A percentile compares a stretch with the other conserved stretches of the same genome.
Evolutionary conservation across 2,888 invertebrate genomes (phyloP).

Genomic region (Caenorhabditis sp.): DNA sequence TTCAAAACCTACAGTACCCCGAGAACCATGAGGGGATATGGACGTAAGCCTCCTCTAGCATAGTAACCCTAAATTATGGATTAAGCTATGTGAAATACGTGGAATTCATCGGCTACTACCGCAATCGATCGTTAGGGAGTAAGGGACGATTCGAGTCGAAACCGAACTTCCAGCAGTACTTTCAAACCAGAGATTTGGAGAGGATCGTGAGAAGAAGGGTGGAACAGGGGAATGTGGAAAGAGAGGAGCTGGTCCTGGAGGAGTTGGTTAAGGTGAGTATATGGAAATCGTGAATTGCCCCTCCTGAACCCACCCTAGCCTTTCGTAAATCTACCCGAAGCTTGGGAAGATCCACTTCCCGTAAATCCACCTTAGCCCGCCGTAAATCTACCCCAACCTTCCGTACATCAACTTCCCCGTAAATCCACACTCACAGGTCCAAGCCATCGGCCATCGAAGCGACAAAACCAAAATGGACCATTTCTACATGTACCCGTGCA

Average conservation of each 20-base stretch:
- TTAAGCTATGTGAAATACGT: neutral
- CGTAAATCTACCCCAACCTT: too few species aligned
- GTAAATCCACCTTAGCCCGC: too few species aligned
- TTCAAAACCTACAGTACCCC: neutral
- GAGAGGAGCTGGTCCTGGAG: neutral
- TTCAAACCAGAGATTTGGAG: constrained; percentile 7
- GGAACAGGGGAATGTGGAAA: neutral
- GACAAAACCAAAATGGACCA: constrained; percentile 16
- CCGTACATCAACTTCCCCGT: too few species aligned
- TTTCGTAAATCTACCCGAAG: too few species aligned
- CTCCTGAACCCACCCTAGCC: too few species aligned
- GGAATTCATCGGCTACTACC: constrained; percentile 11
- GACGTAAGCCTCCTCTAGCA: neutral
- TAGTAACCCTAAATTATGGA: neutral
- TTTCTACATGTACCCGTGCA: constrained; percentile 8
- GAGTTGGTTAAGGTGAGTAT: constrained; percentile 5
- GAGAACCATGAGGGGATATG: constrained; percentile 2
- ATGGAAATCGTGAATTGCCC: neutral
- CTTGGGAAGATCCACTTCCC: too few species aligned
- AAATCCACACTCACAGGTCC: constrained; percentile 4
- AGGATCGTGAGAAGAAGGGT: neutral
- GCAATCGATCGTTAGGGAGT: neutral
- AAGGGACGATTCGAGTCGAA: constrained; percentile 17
- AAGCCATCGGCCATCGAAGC: constrained; percentile 9
- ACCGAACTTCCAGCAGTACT: neutral